A percentile compares a stretch with the other conserved stretches of the same genome.
Evolutionary conservation across 2,888 invertebrate species (phyloP).

Genomic region (Sacculina carcini): DNA sequence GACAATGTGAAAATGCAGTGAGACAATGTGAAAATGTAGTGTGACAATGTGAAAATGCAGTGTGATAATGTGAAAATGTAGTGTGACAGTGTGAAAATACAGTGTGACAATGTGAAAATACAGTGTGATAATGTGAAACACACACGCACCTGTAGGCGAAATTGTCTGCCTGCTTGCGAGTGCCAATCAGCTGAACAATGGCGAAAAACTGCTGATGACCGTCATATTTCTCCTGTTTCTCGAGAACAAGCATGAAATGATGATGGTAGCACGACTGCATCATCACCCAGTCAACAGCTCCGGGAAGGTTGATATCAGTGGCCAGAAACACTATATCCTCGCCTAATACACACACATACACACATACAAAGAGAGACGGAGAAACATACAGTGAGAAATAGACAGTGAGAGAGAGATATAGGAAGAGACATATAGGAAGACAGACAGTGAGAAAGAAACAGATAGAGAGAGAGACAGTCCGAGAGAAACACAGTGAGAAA

Average conservation of each 20-base stretch:
- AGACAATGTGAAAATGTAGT: too few species aligned
- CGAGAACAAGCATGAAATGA: constrained; percentile 96
- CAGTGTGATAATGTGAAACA: too few species aligned
- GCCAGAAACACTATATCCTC: constrained; percentile 99
- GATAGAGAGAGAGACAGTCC: neutral
- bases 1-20: too few species aligned
- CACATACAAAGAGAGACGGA: constrained; percentile 9
- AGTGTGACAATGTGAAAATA: too few species aligned
- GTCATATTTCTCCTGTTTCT: constrained; percentile 93
- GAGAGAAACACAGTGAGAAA: constrained; percentile 1
- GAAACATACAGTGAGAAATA: constrained; percentile 1
- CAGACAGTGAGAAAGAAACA: neutral
- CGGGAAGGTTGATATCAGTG: constrained; percentile 95
- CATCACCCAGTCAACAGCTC: constrained; percentile 99
- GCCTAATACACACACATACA: constrained; percentile 23
- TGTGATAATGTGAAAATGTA: too few species aligned
- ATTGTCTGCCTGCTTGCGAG: constrained; percentile 93
- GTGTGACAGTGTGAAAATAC: too few species aligned
- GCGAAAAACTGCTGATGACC: constrained; percentile 91
- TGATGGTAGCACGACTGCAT: constrained; percentile 99
- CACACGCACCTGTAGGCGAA: constrained; percentile 60
- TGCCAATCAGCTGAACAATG: constrained; percentile 95
- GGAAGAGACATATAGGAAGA: neutral
- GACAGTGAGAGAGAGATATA: neutral
- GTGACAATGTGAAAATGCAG: too few species aligned